A percentile compares a stretch with the other conserved stretches of the same genome.
Evolutionary conservation across 2,113 vertebrate genomes (phyloP).

Genomic region (Struthio camelus): DNA sequence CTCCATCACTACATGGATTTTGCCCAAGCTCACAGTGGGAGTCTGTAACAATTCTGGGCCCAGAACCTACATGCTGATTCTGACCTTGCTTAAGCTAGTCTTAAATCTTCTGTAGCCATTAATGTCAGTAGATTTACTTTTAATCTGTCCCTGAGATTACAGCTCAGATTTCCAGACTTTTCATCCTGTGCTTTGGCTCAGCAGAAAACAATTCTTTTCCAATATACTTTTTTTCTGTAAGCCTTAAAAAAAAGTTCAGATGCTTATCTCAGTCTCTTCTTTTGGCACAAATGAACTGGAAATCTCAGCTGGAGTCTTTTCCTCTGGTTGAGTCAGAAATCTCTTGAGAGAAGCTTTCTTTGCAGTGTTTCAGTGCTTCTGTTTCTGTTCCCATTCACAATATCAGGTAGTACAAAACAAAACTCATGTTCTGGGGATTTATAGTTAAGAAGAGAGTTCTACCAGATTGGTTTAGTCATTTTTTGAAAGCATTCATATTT

Average conservation of each 20-base stretch:
- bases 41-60: background rate
- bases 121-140: slow-evolving; percentile 56
- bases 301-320: slow-evolving; percentile 51
- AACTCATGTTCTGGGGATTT: background rate
- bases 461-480: background rate
- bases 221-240: slow-evolving; percentile 46
- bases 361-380: slow-evolving; percentile 6
- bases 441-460: background rate
- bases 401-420: background rate
- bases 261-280: slow-evolving; percentile 53
- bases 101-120: slow-evolving; percentile 51
- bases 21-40: slow-evolving; percentile 49
- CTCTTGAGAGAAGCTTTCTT: slow-evolving; percentile 36
- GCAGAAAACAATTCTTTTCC: slow-evolving; percentile 57
- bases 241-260: background rate
- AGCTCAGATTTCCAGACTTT: slow-evolving; percentile 31
- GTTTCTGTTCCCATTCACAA: slow-evolving; percentile 9
- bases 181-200: slow-evolving; percentile 30
- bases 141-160: slow-evolving; percentile 22
- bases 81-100: slow-evolving; percentile 44
- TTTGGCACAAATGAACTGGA: slow-evolving; percentile 48
- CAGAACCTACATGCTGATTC: slow-evolving; percentile 54
- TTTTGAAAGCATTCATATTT: background rate
- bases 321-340: slow-evolving; percentile 15
- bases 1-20: slow-evolving; percentile 40